Evolutionary conservation across 1,140 invertebrate species (phyloP).

Genomic region (Procambarus virginalis): DNA sequence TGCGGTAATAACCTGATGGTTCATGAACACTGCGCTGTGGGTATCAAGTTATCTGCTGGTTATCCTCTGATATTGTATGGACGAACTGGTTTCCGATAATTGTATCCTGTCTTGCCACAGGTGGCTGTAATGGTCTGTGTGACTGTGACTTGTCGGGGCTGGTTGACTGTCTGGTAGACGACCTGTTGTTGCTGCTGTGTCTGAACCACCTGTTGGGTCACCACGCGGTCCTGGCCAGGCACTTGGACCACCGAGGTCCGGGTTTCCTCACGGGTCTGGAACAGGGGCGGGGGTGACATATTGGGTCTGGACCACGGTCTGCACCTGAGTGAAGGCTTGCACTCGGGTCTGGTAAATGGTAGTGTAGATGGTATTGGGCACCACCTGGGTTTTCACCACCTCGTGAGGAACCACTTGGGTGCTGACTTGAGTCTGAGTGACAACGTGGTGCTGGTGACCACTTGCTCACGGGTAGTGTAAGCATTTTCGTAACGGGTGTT

Average conservation of each 20-base stretch:
- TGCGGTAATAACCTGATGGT: too few species aligned
- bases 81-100: constrained; percentile 21
- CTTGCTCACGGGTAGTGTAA: constrained; percentile 32
- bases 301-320: constrained; percentile 46
- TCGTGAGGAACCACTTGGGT: constrained; percentile 51
- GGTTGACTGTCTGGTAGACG: constrained; percentile 50
- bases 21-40: background rate
- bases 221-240: constrained; percentile 31
- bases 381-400: constrained; percentile 40
- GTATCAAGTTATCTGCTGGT: background rate
- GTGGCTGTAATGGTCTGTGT: constrained; percentile 49
- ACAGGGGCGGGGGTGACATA: constrained; percentile 41
- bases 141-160: constrained; percentile 42
- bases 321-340: constrained; percentile 56
- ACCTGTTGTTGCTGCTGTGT: constrained; percentile 43
- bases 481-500: constrained; percentile 34
- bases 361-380: constrained; percentile 41
- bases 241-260: constrained; percentile 48
- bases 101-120: constrained; percentile 49
- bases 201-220: constrained; percentile 45
- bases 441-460: constrained; percentile 54
- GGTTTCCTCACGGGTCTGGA: constrained; percentile 16
- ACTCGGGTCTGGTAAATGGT: constrained; percentile 43
- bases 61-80: constrained; percentile 2
- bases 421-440: constrained; percentile 27